Evolutionary conservation across 2,113 vertebrate species (phyloP).

Genomic region (Hemichromis elongatus): DNA sequence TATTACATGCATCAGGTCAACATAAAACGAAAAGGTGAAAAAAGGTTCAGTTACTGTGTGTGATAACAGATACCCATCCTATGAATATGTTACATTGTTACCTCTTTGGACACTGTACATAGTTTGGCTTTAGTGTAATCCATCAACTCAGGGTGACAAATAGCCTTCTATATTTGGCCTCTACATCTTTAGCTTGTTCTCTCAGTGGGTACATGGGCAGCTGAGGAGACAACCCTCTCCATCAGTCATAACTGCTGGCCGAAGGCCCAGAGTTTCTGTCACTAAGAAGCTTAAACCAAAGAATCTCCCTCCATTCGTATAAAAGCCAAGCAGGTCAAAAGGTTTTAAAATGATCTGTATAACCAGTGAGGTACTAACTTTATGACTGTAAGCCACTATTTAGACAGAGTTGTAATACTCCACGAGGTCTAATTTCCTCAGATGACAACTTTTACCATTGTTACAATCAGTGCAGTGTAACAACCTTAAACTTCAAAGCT

Average conservation of each 20-base stretch:
- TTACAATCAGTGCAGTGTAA: background rate
- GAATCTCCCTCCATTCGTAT: constrained; percentile 89
- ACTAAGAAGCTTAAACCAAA: constrained; percentile 89
- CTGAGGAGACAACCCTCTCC: constrained; percentile 85
- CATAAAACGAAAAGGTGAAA: constrained; percentile 25
- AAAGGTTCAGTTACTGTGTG: constrained; percentile 3
- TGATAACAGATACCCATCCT: constrained; percentile 27
- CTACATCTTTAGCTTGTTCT: constrained; percentile 64
- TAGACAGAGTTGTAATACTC: background rate
- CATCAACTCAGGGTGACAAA: constrained; percentile 89
- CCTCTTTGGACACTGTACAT: constrained; percentile 80
- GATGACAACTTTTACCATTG: background rate
- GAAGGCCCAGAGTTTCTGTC: constrained; percentile 86
- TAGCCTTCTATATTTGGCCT: constrained; percentile 91
- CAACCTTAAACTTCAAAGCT: background rate
- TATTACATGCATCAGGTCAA: background rate
- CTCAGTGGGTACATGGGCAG: constrained; percentile 75
- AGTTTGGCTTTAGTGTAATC: constrained; percentile 85
- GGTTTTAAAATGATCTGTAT: constrained; percentile 93
- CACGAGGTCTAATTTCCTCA: background rate
- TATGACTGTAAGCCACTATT: constrained; percentile 43
- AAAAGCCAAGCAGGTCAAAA: constrained; percentile 91
- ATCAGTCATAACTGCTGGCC: constrained; percentile 86
- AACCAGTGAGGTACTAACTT: constrained; percentile 82
- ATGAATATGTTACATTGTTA: constrained; percentile 69